These are phyloP conservation scores for Lacanobia oleracea DNA, from an alignment of 2,888 invertebrate genomes.

Conservation along the genomic window DNA sequence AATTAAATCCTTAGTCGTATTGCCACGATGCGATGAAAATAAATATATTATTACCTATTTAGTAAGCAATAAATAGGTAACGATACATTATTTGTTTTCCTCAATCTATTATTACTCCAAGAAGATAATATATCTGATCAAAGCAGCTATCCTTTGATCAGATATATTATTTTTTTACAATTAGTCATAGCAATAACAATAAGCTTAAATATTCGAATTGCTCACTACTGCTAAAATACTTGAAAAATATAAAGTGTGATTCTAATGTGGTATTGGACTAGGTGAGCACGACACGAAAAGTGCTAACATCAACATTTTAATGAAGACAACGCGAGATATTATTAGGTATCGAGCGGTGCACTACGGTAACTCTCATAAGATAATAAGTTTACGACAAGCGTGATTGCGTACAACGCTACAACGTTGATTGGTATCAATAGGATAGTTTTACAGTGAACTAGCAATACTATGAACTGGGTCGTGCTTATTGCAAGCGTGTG, in stretches of 20 bases:
- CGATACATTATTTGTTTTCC: no score
- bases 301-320: conserved; percentile 36
- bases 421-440: conserved; percentile 23
- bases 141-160: background rate
- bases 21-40: conserved; percentile 4
- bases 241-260: conserved; percentile 5
- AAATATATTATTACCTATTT: background rate
- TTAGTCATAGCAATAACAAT: conserved; percentile 5
- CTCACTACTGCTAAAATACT: conserved; percentile 29
- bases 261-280: conserved; percentile 39
- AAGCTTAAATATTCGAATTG: background rate
- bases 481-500: conserved; percentile 74
- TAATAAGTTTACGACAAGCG: conserved; percentile 56
- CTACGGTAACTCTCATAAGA: conserved; percentile 46
- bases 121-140: no score
- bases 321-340: conserved; percentile 32
- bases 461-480: conserved; percentile 56
- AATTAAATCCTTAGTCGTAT: conserved; percentile 29
- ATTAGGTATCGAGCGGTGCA: conserved; percentile 41
- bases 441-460: conserved; percentile 22
- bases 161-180: conserved; percentile 7
- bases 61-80: no score
- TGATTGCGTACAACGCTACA: conserved; percentile 55
- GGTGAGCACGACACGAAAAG: conserved; percentile 29
- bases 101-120: no score